Conservation (phyloP, 2,113 vertebrate species). For the Synodontis membranacea region DNA sequence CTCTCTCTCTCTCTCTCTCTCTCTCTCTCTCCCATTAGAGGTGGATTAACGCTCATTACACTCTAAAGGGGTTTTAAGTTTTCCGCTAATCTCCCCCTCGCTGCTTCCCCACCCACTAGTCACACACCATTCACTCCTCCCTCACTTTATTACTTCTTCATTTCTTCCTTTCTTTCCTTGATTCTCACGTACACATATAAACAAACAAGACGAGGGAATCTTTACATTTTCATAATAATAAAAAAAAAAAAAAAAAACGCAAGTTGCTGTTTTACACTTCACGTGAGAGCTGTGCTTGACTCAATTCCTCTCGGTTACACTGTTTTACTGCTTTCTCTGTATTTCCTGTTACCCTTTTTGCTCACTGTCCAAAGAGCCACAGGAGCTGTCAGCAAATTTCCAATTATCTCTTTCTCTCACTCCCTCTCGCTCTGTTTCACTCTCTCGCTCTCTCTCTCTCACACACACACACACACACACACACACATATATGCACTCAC, state of each 20-base stretch:
- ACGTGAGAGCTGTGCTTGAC: not conserved
- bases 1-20: conserved; percentile 33
- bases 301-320: conserved; percentile 8
- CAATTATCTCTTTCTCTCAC: conserved; percentile 36
- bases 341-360: conserved; percentile 11
- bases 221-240: not conserved
- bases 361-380: conserved; percentile 30
- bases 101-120: conserved; percentile 22
- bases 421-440: not conserved
- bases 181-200: not conserved
- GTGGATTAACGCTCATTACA: conserved; percentile 55
- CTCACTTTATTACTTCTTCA: not conserved
- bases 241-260: not conserved
- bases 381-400: conserved; percentile 41
- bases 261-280: not conserved
- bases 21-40: conserved; percentile 43
- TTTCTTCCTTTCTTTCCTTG: conserved; percentile 6
- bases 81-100: conserved; percentile 43
- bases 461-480: conserved; percentile 38
- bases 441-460: not conserved
- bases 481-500: too few species aligned
- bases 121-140: conserved; percentile 18
- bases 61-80: conserved; percentile 48
- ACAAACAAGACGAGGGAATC: not conserved
- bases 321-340: conserved; percentile 7